Percentiles rank a stretch among this genome's conserved stretches.
Evolutionary conservation across 1,140 invertebrate species (phyloP).

Genomic region (Drosophila ironensis): DNA sequence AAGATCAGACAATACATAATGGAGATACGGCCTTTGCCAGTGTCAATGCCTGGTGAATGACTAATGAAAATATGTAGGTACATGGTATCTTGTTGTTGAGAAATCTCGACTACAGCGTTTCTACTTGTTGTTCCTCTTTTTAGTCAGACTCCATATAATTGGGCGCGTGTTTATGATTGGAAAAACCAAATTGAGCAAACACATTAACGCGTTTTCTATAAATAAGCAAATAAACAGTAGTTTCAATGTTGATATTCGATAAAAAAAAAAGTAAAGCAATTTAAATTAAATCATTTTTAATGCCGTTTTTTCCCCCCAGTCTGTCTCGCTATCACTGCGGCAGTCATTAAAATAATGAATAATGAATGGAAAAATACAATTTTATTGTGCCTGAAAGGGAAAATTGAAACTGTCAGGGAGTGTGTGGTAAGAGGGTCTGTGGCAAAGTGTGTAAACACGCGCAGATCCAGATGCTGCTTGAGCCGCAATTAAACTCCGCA

Average conservation of each 20-base stretch:
- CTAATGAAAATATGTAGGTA: too few species aligned
- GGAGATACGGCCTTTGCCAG: too few species aligned
- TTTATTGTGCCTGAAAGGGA: conserved; percentile 28
- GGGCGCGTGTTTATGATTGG: background rate
- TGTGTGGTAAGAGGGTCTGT: background rate
- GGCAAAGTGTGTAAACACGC: conserved; percentile 17
- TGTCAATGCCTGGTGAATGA: too few species aligned
- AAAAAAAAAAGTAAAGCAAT: conserved; percentile 1
- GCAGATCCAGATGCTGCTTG: conserved; percentile 25
- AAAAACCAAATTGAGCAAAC: conserved; percentile 12
- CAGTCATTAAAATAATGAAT: conserved; percentile 66
- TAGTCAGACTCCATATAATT: conserved; percentile 4
- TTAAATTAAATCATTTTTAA: conserved; percentile 38
- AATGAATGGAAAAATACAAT: conserved; percentile 66
- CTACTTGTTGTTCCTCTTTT: background rate
- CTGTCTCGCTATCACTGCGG: conserved; percentile 25
- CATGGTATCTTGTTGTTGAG: too few species aligned
- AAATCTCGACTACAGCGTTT: too few species aligned
- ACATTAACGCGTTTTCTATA: conserved; percentile 15
- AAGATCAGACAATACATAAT: too few species aligned
- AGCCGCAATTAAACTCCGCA: conserved; percentile 57
- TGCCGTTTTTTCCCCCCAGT: conserved; percentile 6
- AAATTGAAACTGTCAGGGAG: conserved; percentile 52
- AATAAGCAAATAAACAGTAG: conserved; percentile 6
- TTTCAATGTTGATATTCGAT: conserved; percentile 27